Base-by-base conservation (phyloP, 2,113 vertebrate species). In the Oreocharis arfaki region DNA sequence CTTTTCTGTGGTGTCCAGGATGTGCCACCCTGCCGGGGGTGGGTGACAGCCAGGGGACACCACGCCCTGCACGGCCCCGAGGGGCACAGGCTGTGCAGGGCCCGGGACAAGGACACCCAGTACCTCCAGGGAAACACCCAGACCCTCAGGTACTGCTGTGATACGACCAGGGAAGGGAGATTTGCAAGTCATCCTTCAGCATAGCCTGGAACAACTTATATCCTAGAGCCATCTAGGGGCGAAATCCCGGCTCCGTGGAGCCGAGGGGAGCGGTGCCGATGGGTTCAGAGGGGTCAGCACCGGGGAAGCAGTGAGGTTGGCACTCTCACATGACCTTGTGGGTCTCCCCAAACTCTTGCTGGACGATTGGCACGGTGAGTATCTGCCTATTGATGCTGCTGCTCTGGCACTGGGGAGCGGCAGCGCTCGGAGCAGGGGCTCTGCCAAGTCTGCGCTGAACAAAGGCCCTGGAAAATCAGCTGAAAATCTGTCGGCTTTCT, bases 191-290 rank as follows among this genome's bases (percentile, higher is more conserved):
- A n/a, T 95, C 88, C 92, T 60, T 52, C 79, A 6, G 95, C 83
- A 1, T 35, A 35, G 88, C 91, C 95, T 74, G 93, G 53, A 96
- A 97, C 95, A 95, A 88, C 88, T 93, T 96, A 95, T 85, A 96
- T 96, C 96, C 95, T 97, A 13, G 94, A 96, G 96, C 95, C 96
- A 96, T 97, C 95, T 96, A 96, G 96, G 96, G 95, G 96, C 79
- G 96, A 52, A 96, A 97, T 94, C 91, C 93, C 12, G 3, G 95
- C 93, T 93, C 78, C 75, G 3, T 32, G 33, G 65, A 94, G 42
- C 27, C 52, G 21, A 75, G 79, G 84, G 84, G 73, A 95, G 92
- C 41, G 26, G 10, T 32, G 89, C 73, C 11, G 53, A 0, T 1
- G 81, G 79, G 73, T 74, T 74, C 84, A 15, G 80, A 27, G 91